Base-by-base conservation (phyloP, 2,888 invertebrate species). In the Apamea sordens region DNA sequence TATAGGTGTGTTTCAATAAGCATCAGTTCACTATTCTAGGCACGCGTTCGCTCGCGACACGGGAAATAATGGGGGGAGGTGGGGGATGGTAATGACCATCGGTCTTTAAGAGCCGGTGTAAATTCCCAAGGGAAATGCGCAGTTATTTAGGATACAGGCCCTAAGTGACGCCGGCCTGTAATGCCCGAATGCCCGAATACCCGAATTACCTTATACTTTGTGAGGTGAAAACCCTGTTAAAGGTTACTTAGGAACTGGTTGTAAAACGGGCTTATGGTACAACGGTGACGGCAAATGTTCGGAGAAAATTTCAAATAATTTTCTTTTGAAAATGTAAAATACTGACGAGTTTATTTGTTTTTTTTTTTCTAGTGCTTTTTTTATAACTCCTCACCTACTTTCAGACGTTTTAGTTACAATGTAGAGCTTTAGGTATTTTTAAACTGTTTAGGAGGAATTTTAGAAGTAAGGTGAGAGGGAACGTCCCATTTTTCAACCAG, bases 41-140 rank as follows among this genome's bases (percentile, higher is more conserved):
- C 94, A 93, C 94, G 94, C 88, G 79, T 89, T 84, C 80, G 79
- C 83, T 88, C 80, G 90, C 90, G 93, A 94, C 94, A 93, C 90
- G 90, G 92, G 90, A 92, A 92, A 91, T 93, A 93, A 92, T 92
- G 90, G 91, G 80, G 83, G 89, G 83, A 70, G 86, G 73, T 53
- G 77, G 82, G 78, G 83, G 86, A 79, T 87, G 82, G 89, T 92
- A 91, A 92, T 91, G 91, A 90, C 91, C 91, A 87, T 85, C 86
- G 86, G 87, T 89, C 85, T 90, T 90, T 89, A 90, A 90, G 86
- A 86, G 83, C 85, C 86, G 84, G 87, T 86, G 88, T 87, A 85
- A 85, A 90, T 88, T 88, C 87, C 81, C 83, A 69, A 64, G 73
- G 83, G 87, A 84, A 86, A 89, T 88, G 82, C 80, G 80, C 64